phyloP scores from a whole-genome alignment of 2,113 vertebrate species.

The Acrocephalus arundinaceus region DNA sequence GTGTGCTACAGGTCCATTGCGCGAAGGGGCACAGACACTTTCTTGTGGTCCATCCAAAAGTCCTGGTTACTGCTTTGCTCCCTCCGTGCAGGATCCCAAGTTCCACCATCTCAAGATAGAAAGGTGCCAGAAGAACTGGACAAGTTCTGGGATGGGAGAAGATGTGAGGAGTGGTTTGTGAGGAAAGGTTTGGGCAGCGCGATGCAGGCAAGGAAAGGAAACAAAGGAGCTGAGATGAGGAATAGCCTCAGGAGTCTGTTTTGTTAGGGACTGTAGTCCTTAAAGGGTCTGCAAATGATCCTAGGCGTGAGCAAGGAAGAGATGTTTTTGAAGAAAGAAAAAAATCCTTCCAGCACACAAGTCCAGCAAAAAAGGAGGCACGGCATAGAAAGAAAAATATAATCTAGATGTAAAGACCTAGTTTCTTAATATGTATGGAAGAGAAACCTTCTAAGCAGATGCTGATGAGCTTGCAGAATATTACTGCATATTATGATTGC shows the following conservation, averaged over 20 bases:
- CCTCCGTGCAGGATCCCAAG: too few species aligned
- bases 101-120: not conserved
- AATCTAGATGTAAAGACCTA: not conserved
- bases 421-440: not conserved
- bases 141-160: not conserved
- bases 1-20: not conserved
- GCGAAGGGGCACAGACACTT: not conserved
- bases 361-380: not conserved
- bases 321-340: not conserved
- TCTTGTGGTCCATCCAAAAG: not conserved
- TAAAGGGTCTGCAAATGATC: not conserved
- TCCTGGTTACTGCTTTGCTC: not conserved
- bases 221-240: not conserved
- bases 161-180: not conserved
- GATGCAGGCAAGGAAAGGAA: not conserved
- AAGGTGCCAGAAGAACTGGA: not conserved
- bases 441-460: not conserved
- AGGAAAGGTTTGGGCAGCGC: not conserved
- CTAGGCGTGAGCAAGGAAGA: not conserved
- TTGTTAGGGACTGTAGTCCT: not conserved
- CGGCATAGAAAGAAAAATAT: not conserved
- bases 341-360: not conserved
- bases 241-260: not conserved
- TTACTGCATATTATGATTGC: not conserved
- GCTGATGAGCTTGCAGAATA: not conserved